These are phyloP conservation scores for Otus sunia DNA, from an alignment of 2,113 vertebrate species.

Conservation along the genomic window DNA sequence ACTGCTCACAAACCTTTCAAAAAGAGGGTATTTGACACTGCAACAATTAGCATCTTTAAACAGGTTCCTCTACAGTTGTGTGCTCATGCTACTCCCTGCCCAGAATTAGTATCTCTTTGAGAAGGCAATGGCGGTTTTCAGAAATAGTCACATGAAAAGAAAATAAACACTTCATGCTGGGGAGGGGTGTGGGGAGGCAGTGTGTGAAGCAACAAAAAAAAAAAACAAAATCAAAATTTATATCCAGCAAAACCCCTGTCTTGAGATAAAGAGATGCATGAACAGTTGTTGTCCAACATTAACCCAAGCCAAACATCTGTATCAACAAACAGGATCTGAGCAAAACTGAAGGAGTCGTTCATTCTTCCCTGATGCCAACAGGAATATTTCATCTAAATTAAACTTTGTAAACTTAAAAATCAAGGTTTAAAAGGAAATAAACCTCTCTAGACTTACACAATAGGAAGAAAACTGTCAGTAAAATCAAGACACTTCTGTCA, in stretches of 20 bases:
- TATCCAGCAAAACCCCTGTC: neutral
- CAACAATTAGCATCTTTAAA: neutral
- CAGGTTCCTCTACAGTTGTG: neutral
- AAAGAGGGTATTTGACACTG: neutral
- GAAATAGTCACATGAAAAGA: neutral
- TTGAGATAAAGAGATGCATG: neutral
- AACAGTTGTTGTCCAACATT: neutral
- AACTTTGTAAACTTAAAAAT: neutral
- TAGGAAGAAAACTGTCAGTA: neutral
- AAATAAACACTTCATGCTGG: neutral
- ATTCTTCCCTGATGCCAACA: neutral
- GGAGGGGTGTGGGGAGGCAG: fast-evolving
- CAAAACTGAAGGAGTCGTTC: neutral
- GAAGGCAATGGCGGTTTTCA: neutral
- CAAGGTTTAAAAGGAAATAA: neutral
- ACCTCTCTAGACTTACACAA: neutral
- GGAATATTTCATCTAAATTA: neutral
- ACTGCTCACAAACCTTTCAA: neutral
- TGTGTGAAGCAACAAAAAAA: neutral
- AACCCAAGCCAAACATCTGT: neutral
- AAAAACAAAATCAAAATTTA: neutral
- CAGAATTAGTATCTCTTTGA: neutral
- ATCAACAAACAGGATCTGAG: neutral
- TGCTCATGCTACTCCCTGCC: neutral
- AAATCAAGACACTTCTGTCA: neutral